phyloP scores from a whole-genome alignment of 2,797 vertebrate genomes.

The Channa striata region DNA sequence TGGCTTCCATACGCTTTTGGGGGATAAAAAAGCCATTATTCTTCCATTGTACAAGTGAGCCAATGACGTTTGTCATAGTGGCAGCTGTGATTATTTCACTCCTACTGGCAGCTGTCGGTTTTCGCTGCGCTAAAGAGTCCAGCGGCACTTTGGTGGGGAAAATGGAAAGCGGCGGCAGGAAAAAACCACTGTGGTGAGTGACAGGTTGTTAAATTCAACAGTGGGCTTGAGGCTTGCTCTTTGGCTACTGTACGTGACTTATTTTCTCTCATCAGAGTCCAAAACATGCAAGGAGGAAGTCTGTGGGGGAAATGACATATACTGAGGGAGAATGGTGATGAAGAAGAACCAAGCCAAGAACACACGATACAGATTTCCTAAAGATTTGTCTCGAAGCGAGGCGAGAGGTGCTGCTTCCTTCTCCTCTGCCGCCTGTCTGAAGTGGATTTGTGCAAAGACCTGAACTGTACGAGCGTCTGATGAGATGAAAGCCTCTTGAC shows the following conservation, averaged over 20 bases:
- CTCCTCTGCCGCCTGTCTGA: not conserved
- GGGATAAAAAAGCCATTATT: conserved; percentile 56
- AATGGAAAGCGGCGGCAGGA: conserved; percentile 8
- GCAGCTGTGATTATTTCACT: conserved; percentile 65
- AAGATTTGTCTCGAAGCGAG: conserved; percentile 47
- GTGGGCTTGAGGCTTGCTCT: conserved; percentile 34
- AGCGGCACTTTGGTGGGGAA: conserved; percentile 33
- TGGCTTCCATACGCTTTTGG: conserved; percentile 29
- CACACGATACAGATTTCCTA: conserved; percentile 14
- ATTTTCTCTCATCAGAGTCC: conserved; percentile 15
- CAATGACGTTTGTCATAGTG: conserved; percentile 58
- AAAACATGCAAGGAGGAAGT: conserved; percentile 8
- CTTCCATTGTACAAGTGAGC: conserved; percentile 50
- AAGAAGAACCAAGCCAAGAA: not conserved
- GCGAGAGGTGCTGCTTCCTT: conserved; percentile 5
- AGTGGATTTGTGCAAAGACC: conserved; percentile 19
- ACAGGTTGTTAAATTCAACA: conserved; percentile 43
- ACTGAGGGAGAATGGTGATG: not conserved
- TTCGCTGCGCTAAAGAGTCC: conserved; percentile 51
- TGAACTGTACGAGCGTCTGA: conserved; percentile 14
- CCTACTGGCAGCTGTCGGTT: conserved; percentile 63
- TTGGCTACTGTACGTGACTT: conserved; percentile 21
- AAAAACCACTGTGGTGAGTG: conserved; percentile 32
- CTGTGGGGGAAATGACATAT: not conserved
- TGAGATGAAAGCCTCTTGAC: conserved; percentile 56